These are phyloP conservation scores for Aspidoscelis tigris DNA, from an alignment of 2,113 vertebrate species.

Conservation along the genomic window DNA sequence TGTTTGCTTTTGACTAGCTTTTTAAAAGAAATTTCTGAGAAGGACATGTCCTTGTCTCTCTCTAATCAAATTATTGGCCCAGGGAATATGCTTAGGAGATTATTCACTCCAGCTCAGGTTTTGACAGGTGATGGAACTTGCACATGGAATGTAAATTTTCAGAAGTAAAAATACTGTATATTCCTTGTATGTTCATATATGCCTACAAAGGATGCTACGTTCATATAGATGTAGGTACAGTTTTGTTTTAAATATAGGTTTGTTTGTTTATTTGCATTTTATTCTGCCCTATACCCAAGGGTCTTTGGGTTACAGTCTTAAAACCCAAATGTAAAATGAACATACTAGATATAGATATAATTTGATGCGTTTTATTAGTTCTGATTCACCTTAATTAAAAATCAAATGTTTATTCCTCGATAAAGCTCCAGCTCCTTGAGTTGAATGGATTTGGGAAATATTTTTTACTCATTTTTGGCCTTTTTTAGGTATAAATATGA, in stretches of 20 bases:
- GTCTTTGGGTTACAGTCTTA: too few relatives aligned
- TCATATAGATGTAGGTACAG: constrained; percentile 20
- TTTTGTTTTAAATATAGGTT: not conserved
- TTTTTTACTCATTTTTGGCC: not conserved
- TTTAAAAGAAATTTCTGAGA: constrained; percentile 32
- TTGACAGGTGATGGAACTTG: constrained; percentile 40
- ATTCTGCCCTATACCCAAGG: too few relatives aligned
- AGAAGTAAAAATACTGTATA: not conserved
- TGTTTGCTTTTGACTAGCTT: not conserved
- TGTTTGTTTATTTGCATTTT: too few relatives aligned
- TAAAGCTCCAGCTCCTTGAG: not conserved
- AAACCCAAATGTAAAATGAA: too few relatives aligned
- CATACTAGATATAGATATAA: constrained; percentile 23
- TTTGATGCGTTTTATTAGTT: not conserved
- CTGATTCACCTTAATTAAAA: constrained; percentile 19
- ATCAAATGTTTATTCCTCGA: not conserved
- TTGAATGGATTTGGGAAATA: not conserved
- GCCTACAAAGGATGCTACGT: constrained; percentile 39
- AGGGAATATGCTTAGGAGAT: constrained; percentile 10
- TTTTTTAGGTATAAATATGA: not conserved
- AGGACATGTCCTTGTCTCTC: constrained; percentile 44
- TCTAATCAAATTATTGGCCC: constrained; percentile 44
- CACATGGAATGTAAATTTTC: constrained; percentile 45
- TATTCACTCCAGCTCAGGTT: constrained; percentile 31
- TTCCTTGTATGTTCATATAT: constrained; percentile 11